Conservation (phyloP, 2,797 vertebrate genomes). For the Cyclopterus lumpus region DNA sequence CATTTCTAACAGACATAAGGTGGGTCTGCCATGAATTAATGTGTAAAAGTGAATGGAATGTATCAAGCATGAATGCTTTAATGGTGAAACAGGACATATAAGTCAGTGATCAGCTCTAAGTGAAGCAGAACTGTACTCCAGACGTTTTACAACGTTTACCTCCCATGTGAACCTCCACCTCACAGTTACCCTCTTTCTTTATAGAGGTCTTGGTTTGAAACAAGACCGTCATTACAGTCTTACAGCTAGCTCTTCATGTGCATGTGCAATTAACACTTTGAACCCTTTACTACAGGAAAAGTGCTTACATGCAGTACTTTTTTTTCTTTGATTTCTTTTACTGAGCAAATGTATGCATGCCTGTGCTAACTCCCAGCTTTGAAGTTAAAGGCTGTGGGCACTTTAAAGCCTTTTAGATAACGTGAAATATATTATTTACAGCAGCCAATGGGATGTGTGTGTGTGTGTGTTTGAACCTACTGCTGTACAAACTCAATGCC, state of each 20-base stretch:
- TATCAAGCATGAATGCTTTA: background rate
- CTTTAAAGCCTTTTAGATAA: conserved; percentile 57
- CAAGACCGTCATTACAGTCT: conserved; percentile 26
- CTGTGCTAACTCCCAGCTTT: conserved; percentile 42
- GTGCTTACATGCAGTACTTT: conserved; percentile 28
- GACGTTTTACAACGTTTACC: background rate
- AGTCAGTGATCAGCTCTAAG: background rate
- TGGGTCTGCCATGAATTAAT: background rate
- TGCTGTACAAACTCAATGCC: conserved; percentile 36
- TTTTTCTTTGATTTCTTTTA: conserved; percentile 48
- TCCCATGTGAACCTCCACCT: conserved; percentile 11
- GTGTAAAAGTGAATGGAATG: background rate
- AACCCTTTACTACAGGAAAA: conserved; percentile 58
- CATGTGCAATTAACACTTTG: conserved; percentile 50
- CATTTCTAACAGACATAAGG: background rate
- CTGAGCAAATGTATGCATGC: conserved; percentile 45
- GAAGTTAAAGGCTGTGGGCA: conserved; percentile 55
- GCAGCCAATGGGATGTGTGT: conserved; percentile 31
- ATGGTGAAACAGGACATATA: background rate
- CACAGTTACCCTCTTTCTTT: conserved; percentile 10
- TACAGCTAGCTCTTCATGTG: conserved; percentile 38
- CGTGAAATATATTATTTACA: conserved; percentile 56
- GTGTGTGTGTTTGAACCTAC: conserved; percentile 24
- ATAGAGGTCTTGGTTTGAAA: conserved; percentile 32
- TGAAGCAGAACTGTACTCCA: background rate